Conservation (phyloP, 1,140 invertebrate genomes). For the Neelides sp. region DNA sequence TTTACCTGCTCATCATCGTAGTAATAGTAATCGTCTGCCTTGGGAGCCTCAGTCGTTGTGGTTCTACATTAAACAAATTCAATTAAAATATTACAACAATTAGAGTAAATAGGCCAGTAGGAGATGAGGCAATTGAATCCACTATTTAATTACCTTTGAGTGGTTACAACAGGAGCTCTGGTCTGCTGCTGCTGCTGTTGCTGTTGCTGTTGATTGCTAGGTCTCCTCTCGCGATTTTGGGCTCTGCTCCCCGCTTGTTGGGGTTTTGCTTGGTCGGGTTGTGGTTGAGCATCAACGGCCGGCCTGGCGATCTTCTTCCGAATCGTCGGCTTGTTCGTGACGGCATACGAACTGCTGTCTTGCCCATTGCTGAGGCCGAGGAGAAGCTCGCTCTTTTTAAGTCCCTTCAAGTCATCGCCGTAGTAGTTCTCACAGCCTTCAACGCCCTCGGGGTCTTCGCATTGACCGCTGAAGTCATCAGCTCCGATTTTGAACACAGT, state of each 20-base stretch:
- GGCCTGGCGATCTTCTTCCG: slow-evolving; percentile 23
- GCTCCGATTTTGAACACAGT: slow-evolving; percentile 91
- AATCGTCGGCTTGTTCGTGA: slow-evolving; percentile 23
- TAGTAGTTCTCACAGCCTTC: slow-evolving; percentile 76
- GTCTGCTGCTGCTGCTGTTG: slow-evolving; percentile 15
- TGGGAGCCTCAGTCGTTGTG: slow-evolving; percentile 17
- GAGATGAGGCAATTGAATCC: background rate
- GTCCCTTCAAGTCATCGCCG: slow-evolving; percentile 73
- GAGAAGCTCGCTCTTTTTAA: slow-evolving; percentile 78
- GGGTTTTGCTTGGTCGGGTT: background rate
- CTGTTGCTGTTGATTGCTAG: slow-evolving; percentile 8
- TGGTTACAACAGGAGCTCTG: background rate
- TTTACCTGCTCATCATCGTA: slow-evolving; percentile 24
- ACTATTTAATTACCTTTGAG: slow-evolving; percentile 8
- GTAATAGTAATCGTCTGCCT: slow-evolving; percentile 26
- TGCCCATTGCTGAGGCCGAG: slow-evolving; percentile 57
- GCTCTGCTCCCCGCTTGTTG: slow-evolving; percentile 11
- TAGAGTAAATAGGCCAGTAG: background rate
- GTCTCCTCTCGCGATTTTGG: background rate
- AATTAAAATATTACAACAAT: background rate
- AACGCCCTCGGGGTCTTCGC: slow-evolving; percentile 36
- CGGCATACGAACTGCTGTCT: slow-evolving; percentile 30
- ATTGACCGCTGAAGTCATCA: slow-evolving; percentile 73
- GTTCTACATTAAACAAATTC: slow-evolving; percentile 6
- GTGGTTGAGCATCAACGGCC: slow-evolving; percentile 1